These are phyloP conservation scores for Lonchura striata DNA, from an alignment of 2,113 vertebrate genomes.

Conservation along the genomic window DNA sequence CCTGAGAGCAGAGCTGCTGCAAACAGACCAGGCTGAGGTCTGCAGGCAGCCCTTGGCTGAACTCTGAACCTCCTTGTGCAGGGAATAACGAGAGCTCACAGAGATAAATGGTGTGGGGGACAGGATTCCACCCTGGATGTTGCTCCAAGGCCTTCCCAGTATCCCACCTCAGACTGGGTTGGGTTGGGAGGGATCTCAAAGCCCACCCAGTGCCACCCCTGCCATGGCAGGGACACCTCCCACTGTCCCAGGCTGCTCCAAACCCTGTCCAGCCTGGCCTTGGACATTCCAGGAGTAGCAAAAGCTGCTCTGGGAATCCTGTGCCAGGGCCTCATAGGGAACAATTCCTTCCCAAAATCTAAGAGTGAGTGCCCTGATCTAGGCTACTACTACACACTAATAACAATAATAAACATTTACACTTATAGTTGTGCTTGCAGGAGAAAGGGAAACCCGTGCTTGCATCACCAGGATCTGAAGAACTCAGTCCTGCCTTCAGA, in stretches of 20 bases:
- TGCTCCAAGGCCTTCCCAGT: neutral
- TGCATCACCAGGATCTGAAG: neutral
- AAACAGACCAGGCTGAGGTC: neutral
- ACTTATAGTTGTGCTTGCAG: neutral
- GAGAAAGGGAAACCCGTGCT: neutral
- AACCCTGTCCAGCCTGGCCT: neutral
- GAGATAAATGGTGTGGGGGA: neutral
- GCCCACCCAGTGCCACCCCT: rapidly evolving
- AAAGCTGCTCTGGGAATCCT: neutral
- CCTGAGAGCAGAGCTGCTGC: neutral
- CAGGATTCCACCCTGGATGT: neutral
- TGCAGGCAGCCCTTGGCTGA: slow-evolving; percentile 18
- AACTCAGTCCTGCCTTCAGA: neutral
- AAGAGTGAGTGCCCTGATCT: neutral
- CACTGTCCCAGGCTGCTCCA: neutral
- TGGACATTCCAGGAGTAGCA: neutral
- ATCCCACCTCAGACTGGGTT: neutral
- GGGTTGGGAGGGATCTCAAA: neutral
- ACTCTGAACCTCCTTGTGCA: neutral
- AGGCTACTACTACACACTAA: rapidly evolving
- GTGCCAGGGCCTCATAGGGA: neutral
- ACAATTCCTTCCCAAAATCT: neutral
- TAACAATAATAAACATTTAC: too few species aligned
- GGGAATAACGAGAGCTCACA: neutral
- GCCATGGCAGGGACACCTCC: neutral